These are phyloP conservation scores for Crambe crambe DNA, from an alignment of 37 sponge, comb jelly and placozoan species.

Conservation along the genomic window DNA sequence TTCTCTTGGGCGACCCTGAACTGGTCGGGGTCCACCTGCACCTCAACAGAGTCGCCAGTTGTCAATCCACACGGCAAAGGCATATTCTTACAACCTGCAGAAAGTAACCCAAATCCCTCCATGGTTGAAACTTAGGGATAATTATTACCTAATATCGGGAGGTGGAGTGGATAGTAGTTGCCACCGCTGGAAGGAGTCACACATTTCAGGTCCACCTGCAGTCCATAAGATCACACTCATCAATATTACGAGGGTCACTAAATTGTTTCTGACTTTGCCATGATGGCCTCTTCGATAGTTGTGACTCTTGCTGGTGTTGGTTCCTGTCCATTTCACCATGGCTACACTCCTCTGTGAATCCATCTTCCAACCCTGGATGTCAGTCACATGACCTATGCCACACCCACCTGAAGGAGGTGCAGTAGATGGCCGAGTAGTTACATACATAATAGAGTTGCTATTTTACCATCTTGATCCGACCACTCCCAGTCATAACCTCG, in stretches of 20 bases:
- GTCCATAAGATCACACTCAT: neutral
- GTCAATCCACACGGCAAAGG: slow-evolving; percentile 1
- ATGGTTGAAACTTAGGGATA: neutral
- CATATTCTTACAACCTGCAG: neutral
- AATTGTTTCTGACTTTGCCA: slow-evolving; percentile 86
- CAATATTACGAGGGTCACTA: no score
- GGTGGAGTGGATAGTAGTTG: slow-evolving; percentile 83
- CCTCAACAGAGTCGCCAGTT: slow-evolving; percentile 74
- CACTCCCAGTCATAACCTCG: slow-evolving; percentile 90
- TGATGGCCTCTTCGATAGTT: slow-evolving; percentile 82
- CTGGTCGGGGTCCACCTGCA: slow-evolving; percentile 73
- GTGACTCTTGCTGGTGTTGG: slow-evolving; percentile 27
- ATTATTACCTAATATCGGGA: slow-evolving; percentile 72
- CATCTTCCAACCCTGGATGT: slow-evolving; percentile 54
- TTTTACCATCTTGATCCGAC: slow-evolving; percentile 87
- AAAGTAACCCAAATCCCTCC: neutral
- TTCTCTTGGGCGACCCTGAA: slow-evolving; percentile 78
- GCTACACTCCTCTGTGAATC: slow-evolving; percentile 80
- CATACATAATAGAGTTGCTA: neutral
- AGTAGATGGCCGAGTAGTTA: no score
- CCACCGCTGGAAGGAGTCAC: slow-evolving; percentile 51
- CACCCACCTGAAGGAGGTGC: slow-evolving; percentile 44
- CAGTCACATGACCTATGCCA: slow-evolving; percentile 32
- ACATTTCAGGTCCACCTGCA: slow-evolving; percentile 80
- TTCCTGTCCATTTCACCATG: slow-evolving; percentile 68